Evolutionary conservation across 2,888 invertebrate genomes (phyloP).

Genomic region (Melanchra persicariae): DNA sequence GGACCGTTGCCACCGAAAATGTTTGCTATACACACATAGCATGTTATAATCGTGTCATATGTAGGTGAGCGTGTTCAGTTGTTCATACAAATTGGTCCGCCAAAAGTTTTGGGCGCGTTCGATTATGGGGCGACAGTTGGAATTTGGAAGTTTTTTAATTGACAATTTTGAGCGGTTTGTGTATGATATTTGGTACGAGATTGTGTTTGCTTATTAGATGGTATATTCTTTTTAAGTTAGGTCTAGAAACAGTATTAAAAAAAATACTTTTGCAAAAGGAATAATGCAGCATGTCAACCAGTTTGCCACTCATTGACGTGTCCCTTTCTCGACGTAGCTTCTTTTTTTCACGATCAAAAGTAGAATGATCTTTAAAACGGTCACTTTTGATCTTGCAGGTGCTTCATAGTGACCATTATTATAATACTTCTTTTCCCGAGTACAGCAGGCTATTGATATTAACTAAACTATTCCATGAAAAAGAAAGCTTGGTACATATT

Average conservation of each 20-base stretch:
- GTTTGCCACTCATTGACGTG: not conserved
- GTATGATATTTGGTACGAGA: not conserved
- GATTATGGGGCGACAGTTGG: constrained; percentile 43
- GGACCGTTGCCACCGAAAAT: constrained; percentile 76
- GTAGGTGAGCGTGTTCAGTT: constrained; percentile 55
- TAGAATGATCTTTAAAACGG: not conserved
- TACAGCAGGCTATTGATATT: not conserved
- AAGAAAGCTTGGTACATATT: not conserved
- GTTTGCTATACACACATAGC: constrained; percentile 53
- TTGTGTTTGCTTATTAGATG: constrained; percentile 13
- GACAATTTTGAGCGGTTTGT: constrained; percentile 1
- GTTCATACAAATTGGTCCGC: constrained; percentile 61
- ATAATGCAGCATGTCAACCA: not conserved
- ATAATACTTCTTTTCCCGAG: too few species aligned
- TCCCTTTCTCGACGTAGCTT: not conserved
- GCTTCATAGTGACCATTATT: not conserved
- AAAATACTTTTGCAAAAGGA: not conserved
- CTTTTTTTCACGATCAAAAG: not conserved
- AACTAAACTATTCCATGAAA: not conserved
- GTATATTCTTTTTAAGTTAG: not conserved
- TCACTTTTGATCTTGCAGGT: too few species aligned
- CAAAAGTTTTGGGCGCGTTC: constrained; percentile 59
- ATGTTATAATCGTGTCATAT: constrained; percentile 52
- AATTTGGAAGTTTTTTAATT: constrained; percentile 43
- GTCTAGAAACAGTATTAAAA: too few species aligned